phyloP scores from a whole-genome alignment of 2,888 invertebrate genomes.

The Gastracanthus pulcherrimus region DNA sequence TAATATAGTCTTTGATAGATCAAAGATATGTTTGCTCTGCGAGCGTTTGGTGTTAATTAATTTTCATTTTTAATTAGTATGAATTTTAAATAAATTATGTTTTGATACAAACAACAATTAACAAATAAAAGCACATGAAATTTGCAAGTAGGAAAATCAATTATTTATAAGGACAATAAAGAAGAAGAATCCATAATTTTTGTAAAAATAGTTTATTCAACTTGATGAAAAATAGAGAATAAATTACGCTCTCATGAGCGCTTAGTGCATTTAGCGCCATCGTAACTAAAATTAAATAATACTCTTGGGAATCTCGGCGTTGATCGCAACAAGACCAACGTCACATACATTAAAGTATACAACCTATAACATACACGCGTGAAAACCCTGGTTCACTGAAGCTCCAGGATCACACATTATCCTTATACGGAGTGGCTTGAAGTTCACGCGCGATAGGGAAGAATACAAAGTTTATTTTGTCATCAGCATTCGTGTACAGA shows the following conservation, averaged over 20 bases:
- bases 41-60: background rate
- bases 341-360: background rate
- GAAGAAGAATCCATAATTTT: background rate
- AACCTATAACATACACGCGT: slow-evolving; percentile 1
- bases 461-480: no score
- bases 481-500: no score
- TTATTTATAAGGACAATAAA: background rate
- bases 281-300: slow-evolving; percentile 41
- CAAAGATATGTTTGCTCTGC: no score
- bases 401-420: background rate
- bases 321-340: background rate
- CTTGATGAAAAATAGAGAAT: slow-evolving; percentile 19
- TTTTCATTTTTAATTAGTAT: background rate
- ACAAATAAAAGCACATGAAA: background rate
- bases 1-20: no score
- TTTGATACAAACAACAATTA: background rate
- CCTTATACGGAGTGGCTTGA: background rate
- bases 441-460: no score
- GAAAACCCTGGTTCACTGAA: background rate
- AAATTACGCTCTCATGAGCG: background rate
- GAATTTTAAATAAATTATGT: no score
- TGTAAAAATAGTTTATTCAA: slow-evolving; percentile 56
- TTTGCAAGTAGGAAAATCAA: background rate
- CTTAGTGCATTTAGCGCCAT: background rate
- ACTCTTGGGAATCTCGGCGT: slow-evolving; percentile 25